phyloP scores from a whole-genome alignment of 1,140 invertebrate genomes.

The Drosophila auraria region DNA sequence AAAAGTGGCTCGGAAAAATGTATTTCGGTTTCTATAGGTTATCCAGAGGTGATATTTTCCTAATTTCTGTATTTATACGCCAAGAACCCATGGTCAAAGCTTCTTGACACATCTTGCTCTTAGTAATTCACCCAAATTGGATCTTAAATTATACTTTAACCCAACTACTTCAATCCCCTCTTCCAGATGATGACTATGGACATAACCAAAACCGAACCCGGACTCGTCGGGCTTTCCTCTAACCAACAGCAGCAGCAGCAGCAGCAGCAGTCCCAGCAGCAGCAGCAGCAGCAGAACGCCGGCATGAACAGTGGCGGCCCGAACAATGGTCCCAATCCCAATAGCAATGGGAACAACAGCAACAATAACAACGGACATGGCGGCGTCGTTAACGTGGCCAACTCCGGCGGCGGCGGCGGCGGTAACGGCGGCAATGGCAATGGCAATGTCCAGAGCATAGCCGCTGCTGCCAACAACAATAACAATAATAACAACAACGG shows the following conservation, averaged over 20 bases:
- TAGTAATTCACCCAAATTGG: too few species aligned
- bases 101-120: too few species aligned
- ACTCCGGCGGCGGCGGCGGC: constrained; percentile 30
- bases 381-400: constrained; percentile 45
- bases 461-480: constrained; percentile 73
- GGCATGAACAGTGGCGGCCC: constrained; percentile 70
- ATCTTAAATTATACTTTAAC: not conserved
- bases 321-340: constrained; percentile 81
- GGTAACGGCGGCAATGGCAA: constrained; percentile 34
- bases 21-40: too few species aligned
- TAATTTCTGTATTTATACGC: too few species aligned
- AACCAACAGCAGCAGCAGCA: constrained; percentile 72
- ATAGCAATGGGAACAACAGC: constrained; percentile 85
- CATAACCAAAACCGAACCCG: constrained; percentile 89
- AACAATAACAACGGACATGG: constrained; percentile 38
- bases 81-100: too few species aligned
- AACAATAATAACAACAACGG: constrained; percentile 86
- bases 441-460: constrained; percentile 71
- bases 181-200: constrained; percentile 89
- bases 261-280: constrained; percentile 46
- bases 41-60: too few species aligned
- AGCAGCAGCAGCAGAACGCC: constrained; percentile 77
- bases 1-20: too few species aligned
- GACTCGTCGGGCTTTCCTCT: constrained; percentile 79
- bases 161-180: not conserved